Conservation (phyloP, 2,797 vertebrate genomes). For the Sebastes diaconus region DNA sequence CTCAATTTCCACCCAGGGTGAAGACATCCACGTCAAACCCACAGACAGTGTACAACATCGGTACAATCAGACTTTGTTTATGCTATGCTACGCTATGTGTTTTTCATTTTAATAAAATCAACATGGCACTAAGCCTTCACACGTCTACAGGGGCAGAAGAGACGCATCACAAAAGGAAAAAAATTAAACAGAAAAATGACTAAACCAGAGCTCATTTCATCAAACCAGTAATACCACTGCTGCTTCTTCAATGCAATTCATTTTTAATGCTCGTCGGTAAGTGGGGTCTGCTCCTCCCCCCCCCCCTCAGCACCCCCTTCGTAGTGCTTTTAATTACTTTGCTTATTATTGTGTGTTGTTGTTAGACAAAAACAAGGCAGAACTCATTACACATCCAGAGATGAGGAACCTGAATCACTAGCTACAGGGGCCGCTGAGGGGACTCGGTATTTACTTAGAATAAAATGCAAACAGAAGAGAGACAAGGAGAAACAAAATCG, state of each 20-base stretch:
- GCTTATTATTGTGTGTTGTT: constrained; percentile 80
- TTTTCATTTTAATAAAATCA: constrained; percentile 61
- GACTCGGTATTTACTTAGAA: constrained; percentile 70
- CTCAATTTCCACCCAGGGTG: constrained; percentile 37
- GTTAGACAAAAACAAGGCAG: constrained; percentile 82
- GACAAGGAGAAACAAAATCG: constrained; percentile 39
- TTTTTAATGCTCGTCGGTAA: constrained; percentile 71
- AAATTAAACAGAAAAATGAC: constrained; percentile 7
- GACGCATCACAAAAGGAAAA: constrained; percentile 18
- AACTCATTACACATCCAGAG: constrained; percentile 83
- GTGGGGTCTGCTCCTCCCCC: constrained; percentile 37
- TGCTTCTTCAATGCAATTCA: constrained; percentile 64
- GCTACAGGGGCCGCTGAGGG: constrained; percentile 74
- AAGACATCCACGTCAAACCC: constrained; percentile 44
- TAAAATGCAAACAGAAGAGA: constrained; percentile 65
- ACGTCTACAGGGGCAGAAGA: constrained; percentile 23
- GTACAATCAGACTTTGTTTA: constrained; percentile 43
- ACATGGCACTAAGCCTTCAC: constrained; percentile 14
- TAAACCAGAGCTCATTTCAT: constrained; percentile 60
- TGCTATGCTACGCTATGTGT: constrained; percentile 1
- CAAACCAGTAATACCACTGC: constrained; percentile 51
- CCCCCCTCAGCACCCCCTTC: constrained; percentile 32
- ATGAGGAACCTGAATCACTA: constrained; percentile 80
- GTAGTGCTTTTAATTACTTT: constrained; percentile 84
- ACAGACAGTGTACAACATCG: constrained; percentile 41